Evolutionary conservation across 2,888 invertebrate genomes (phyloP), one percentile per base, ranked within the genome.

Genomic region (Ceratothoa steindachneri): DNA sequence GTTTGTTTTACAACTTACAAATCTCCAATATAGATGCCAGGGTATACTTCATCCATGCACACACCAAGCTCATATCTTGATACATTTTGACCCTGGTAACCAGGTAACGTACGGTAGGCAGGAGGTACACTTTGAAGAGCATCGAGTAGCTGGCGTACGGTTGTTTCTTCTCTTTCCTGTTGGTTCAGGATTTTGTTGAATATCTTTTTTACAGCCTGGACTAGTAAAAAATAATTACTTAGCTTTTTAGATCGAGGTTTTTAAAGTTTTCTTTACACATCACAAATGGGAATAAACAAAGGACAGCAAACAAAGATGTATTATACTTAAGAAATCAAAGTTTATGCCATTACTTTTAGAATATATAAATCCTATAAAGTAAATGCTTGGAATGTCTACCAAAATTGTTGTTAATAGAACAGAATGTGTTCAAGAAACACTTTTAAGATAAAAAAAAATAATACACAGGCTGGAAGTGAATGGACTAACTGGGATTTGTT

Each of bases 21-120:
- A 80, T 86, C 86, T 41, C 86, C 86, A 30, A 87, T 81, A 70
- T 82, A 84, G 31, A 86, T 81, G 30, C 83, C 83, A 5, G 85
- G 85, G 79, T 83, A 85, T 12, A 86, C 85, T 82, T 86, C 86
- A 81, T 86, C 84, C 81, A 83, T 85, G 52, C 77, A 72, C 30
- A 74, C 73, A 9, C 77, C 77, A 31, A 72, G 52, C 9, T 66
- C 41, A 28, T 65, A 74, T 15, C 71, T 64, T 1, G 73, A 67
- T 3, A 64, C 66, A 1, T 55, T 28, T 53, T 41, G 64, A 12
- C 68, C 67, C 60, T 77, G 73, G 41, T 73, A 70, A 30, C 75
- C 73, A 30, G 73, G 72, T 30, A 73, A 41, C 5, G 76, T 51
- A n/a, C 30, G 72, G 30, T 30, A 65, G 31, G 28, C 64, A 41